Evolutionary conservation across 2,113 vertebrate species (phyloP).

Genomic region (Alligator mississippiensis): DNA sequence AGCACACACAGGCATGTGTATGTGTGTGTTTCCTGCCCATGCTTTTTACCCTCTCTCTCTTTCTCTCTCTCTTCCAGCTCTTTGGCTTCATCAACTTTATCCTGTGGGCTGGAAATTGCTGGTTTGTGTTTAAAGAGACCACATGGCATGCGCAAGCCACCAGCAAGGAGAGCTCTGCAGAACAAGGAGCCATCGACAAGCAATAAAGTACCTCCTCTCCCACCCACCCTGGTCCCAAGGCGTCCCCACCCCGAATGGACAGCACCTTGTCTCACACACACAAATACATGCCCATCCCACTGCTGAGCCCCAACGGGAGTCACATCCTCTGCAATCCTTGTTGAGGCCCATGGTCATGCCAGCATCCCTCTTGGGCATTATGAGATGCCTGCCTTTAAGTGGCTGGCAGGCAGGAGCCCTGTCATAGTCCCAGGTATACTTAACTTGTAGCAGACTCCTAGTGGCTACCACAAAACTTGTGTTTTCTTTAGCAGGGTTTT

Average conservation of each 20-base stretch:
- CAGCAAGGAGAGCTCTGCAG: conserved; percentile 71
- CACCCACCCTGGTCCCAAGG: not conserved
- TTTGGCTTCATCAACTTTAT: conserved; percentile 95
- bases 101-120: conserved; percentile 94
- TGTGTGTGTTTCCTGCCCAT: too few relatives aligned
- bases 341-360: not conserved
- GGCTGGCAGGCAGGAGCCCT: not conserved
- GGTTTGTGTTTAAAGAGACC: conserved; percentile 97
- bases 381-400: not conserved
- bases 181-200: conserved; percentile 82
- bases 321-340: not conserved
- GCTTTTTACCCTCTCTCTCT: not conserved
- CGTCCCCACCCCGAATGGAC: conserved; percentile 23
- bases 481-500: not conserved
- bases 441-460: not conserved
- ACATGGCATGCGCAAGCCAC: conserved; percentile 82
- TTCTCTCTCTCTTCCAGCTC: conserved; percentile 79
- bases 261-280: conserved; percentile 43
- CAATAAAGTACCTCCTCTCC: conserved; percentile 56
- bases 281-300: not conserved
- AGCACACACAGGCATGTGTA: rapidly evolving
- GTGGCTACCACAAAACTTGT: not conserved
- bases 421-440: not conserved
- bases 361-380: not conserved
- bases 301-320: not conserved